A percentile compares a stretch with the other conserved stretches of the same genome.
Evolutionary conservation across 1,140 invertebrate species (phyloP).

Genomic region (Grapholita molesta): DNA sequence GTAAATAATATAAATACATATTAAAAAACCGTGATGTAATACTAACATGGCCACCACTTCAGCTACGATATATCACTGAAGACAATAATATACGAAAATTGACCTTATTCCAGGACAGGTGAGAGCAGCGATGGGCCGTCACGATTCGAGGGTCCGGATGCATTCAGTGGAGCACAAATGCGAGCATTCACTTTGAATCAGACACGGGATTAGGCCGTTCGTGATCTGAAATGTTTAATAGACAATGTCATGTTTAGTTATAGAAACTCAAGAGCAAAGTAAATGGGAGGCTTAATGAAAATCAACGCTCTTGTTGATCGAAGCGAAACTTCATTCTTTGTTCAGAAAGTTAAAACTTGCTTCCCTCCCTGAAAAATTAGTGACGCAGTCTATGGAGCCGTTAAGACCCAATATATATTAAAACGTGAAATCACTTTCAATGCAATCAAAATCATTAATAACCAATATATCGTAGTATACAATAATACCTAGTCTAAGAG

Average conservation of each 20-base stretch:
- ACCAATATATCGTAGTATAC: too few species aligned
- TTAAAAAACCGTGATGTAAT: too few species aligned
- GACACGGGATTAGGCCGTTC: slow-evolving; percentile 41
- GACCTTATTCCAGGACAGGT: not conserved
- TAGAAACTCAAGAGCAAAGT: not conserved
- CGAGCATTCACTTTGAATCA: slow-evolving; percentile 53
- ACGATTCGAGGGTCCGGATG: slow-evolving; percentile 47
- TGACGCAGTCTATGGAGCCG: too few species aligned
- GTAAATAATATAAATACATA: too few species aligned
- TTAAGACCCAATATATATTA: too few species aligned
- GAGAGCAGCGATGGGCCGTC: slow-evolving; percentile 27
- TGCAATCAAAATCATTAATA: too few species aligned
- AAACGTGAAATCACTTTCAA: too few species aligned
- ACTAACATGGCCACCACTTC: not conserved
- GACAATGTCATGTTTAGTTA: slow-evolving; percentile 17
- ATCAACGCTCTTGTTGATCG: not conserved
- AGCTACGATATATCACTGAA: not conserved
- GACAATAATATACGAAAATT: not conserved
- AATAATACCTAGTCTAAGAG: too few species aligned
- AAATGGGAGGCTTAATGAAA: slow-evolving; percentile 12
- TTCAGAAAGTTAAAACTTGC: slow-evolving; percentile 10
- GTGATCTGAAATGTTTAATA: slow-evolving; percentile 41
- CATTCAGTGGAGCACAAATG: slow-evolving; percentile 45
- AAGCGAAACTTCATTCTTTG: not conserved
- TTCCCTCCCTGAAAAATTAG: not conserved